Evolutionary conservation across 2,888 invertebrate genomes (phyloP), one percentile per base, ranked within the genome.

Genomic region (Caenorhabditis afra): DNA sequence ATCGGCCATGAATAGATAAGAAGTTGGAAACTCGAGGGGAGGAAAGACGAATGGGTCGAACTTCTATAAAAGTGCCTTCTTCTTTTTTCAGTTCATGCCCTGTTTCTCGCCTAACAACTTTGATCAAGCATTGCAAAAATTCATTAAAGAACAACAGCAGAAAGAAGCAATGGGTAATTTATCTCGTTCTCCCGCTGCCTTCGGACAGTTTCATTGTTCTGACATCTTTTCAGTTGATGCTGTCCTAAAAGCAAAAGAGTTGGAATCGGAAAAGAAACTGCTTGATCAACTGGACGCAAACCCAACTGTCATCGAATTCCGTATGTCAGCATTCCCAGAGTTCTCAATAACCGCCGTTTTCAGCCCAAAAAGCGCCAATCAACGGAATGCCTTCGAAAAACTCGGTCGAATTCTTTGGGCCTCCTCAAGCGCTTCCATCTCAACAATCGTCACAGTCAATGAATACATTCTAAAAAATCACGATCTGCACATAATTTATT

Each of bases 61-160:
- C 52, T 49, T 55, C 35, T 39, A 5, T 7, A 52, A 59, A 44
- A 41, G 41, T 41, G 52, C 57, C 3, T n/a, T 29, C 16, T 29
- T n/a, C 20, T 23, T 47, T 62, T 75, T 76, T 37, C 77, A 79
- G 68, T 74, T 79, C 55, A 61, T 79, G 59, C 79, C 79, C 18
- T 79, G 79, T 50, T 79, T 79, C 68, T 71, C 75, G 1, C 77
- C 79, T 12, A 81, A 83, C 64, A 81, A 83, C 20, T 83, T 83
- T 37, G 80, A 83, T 39, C 23, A 64, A 12, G 83, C 83, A 7
- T 45, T 83, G 39, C 74, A 81, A 49, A 77, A 79, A 65, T 83
- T 81, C 59, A 75, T 83, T 37, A 75, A 77, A 37, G 83, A 81
- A 16, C 83, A 81, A 61, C 79, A 78, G 20, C 23, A 58, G 20